Evolutionary conservation across 2,797 vertebrate species (phyloP).

Genomic region (Cossypha caffra): DNA sequence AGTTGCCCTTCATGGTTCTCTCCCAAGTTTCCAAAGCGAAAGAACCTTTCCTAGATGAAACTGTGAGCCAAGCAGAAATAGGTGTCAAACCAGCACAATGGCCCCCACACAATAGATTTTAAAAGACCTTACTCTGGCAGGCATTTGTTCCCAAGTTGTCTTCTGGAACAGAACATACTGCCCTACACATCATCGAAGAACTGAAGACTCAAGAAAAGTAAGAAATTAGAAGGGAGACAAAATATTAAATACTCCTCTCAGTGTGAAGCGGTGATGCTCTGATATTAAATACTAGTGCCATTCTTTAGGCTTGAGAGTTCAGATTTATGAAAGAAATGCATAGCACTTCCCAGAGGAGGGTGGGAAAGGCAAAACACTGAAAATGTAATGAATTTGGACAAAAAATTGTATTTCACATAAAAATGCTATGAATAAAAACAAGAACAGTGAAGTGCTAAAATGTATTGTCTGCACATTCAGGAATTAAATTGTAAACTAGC

Average conservation of each 20-base stretch:
- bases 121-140: constrained; percentile 23
- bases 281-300: neutral
- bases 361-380: neutral
- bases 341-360: neutral
- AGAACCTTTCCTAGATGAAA: neutral
- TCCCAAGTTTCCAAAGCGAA: neutral
- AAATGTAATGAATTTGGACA: neutral
- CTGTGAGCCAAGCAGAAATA: constrained; percentile 11
- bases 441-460: neutral
- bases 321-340: constrained; percentile 3
- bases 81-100: neutral
- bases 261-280: neutral
- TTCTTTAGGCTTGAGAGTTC: constrained; percentile 30
- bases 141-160: constrained; percentile 31
- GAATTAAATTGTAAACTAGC: neutral
- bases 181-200: constrained; percentile 33
- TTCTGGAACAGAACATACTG: constrained; percentile 48
- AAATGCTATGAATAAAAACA: neutral
- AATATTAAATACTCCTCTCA: neutral
- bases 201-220: constrained; percentile 24
- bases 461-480: neutral
- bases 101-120: neutral
- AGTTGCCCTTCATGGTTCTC: neutral
- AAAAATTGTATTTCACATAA: neutral
- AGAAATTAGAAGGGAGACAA: constrained; percentile 45